Evolutionary conservation across 1,140 invertebrate genomes (phyloP).

Genomic region (Papilio machaon): DNA sequence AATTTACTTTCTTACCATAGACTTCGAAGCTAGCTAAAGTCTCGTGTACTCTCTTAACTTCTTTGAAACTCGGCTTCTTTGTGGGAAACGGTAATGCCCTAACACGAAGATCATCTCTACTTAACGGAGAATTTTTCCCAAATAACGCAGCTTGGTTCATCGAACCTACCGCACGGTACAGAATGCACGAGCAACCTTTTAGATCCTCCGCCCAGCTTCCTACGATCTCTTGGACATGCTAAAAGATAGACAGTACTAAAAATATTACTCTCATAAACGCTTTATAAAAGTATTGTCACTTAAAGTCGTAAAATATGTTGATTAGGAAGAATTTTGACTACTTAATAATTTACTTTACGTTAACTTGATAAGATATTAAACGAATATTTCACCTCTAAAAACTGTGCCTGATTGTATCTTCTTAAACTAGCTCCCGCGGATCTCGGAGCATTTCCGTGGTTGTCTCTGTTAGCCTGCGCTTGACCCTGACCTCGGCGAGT

Average conservation of each 20-base stretch:
- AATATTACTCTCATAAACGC: not conserved
- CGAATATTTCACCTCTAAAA: slow-evolving; percentile 82
- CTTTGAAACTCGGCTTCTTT: slow-evolving; percentile 90
- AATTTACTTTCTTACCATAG: slow-evolving; percentile 84
- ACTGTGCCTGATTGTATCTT: slow-evolving; percentile 89
- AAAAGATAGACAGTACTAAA: slow-evolving; percentile 52
- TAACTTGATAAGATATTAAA: not conserved
- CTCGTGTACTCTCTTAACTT: slow-evolving; percentile 89
- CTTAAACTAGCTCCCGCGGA: slow-evolving; percentile 92
- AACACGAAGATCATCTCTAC: slow-evolving; percentile 86
- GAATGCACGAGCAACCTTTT: slow-evolving; percentile 87
- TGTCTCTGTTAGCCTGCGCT: slow-evolving; percentile 88
- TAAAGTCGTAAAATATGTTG: not conserved
- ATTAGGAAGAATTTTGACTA: not conserved
- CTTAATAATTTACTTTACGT: not conserved
- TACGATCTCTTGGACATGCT: slow-evolving; percentile 92
- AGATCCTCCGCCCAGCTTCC: slow-evolving; percentile 87
- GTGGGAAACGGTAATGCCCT: slow-evolving; percentile 92
- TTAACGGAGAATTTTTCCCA: slow-evolving; percentile 87
- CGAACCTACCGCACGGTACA: slow-evolving; percentile 90
- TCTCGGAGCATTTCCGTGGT: slow-evolving; percentile 85
- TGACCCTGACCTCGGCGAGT: slow-evolving; percentile 92
- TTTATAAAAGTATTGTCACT: not conserved
- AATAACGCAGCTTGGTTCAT: slow-evolving; percentile 89
- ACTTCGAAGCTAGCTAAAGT: slow-evolving; percentile 88